Percentiles rank a stretch among this genome's conserved stretches.
phyloP scores from a whole-genome alignment of 1,140 invertebrate species.

The Arctopsyche grandis region DNA sequence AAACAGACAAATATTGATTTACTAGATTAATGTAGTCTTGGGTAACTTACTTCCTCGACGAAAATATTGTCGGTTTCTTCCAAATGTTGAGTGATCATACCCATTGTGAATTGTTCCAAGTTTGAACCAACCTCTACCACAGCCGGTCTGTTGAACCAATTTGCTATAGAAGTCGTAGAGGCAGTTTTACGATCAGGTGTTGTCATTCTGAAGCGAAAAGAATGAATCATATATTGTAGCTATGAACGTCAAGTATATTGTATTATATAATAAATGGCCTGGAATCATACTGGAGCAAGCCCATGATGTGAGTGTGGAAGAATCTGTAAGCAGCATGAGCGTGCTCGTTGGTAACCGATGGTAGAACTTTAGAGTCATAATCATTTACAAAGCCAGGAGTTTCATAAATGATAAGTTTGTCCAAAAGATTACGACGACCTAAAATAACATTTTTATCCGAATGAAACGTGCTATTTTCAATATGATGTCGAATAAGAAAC shows the following conservation, averaged over 20 bases:
- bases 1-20: no score
- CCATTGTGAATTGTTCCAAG: slow-evolving; percentile 69
- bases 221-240: not conserved
- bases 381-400: slow-evolving; percentile 71
- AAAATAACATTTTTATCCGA: slow-evolving; percentile 26
- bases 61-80: slow-evolving; percentile 71
- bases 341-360: slow-evolving; percentile 72
- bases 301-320: slow-evolving; percentile 63
- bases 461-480: not conserved
- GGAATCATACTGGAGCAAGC: slow-evolving; percentile 54
- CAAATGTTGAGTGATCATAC: slow-evolving; percentile 70
- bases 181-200: slow-evolving; percentile 18
- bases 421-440: slow-evolving; percentile 37
- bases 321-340: slow-evolving; percentile 68
- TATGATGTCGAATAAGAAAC: not conserved
- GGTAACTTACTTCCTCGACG: slow-evolving; percentile 66
- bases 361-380: slow-evolving; percentile 72
- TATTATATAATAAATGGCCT: no score
- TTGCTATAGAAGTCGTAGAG: slow-evolving; percentile 44
- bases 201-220: slow-evolving; percentile 35
- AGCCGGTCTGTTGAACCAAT: slow-evolving; percentile 66
- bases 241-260: not conserved
- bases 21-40: no score
- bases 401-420: slow-evolving; percentile 57
- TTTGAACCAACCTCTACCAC: slow-evolving; percentile 61